Percentiles rank a stretch among this genome's conserved stretches.
Evolutionary conservation across 2,797 vertebrate genomes (phyloP).

Genomic region (Peromyscus nudipes): DNA sequence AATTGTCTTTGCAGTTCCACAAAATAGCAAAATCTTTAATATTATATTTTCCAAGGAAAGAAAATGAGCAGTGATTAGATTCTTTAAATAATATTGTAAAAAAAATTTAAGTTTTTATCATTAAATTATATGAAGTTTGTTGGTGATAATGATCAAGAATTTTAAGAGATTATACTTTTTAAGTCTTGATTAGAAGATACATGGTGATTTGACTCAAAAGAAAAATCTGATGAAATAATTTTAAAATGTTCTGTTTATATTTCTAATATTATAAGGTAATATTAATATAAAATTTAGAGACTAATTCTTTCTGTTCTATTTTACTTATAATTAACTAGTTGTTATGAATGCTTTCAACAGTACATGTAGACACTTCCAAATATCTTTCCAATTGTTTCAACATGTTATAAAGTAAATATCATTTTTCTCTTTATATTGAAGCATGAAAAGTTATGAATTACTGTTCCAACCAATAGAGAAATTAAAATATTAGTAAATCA

Average conservation of each 20-base stretch:
- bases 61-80: constrained; percentile 2
- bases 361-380: not conserved
- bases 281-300: constrained; percentile 17
- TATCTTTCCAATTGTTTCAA: not conserved
- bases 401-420: not conserved
- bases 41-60: constrained; percentile 7
- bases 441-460: not conserved
- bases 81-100: constrained; percentile 8
- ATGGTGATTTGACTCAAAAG: not conserved
- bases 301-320: not conserved
- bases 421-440: not conserved
- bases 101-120: constrained; percentile 7
- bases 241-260: constrained; percentile 50
- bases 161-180: constrained; percentile 47
- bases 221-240: constrained; percentile 34
- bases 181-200: constrained; percentile 31
- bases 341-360: not conserved
- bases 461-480: not conserved
- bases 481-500: not conserved
- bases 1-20: not conserved
- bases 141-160: constrained; percentile 53
- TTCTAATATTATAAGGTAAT: constrained; percentile 45
- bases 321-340: not conserved
- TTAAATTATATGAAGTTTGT: constrained; percentile 25
- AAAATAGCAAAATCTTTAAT: constrained; percentile 37